Percentiles rank a stretch among this genome's conserved stretches.
Evolutionary conservation across 2,888 invertebrate genomes (phyloP).

Genomic region (Polymixis lichenea): DNA sequence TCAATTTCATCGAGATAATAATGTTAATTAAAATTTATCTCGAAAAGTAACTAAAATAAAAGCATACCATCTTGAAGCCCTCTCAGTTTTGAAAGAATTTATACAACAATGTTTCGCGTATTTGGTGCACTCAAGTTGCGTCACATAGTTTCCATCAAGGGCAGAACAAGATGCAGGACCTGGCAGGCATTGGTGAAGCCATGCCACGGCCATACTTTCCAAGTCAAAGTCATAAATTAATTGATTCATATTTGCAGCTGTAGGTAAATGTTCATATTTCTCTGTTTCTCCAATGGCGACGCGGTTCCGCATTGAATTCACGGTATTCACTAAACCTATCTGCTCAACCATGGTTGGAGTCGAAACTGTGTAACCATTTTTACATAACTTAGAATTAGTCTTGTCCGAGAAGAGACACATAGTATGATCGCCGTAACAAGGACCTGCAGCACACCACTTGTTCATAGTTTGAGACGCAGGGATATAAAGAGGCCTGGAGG

Average conservation of each 20-base stretch:
- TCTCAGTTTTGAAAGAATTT: conserved; percentile 60
- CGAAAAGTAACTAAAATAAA: neutral
- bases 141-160: conserved; percentile 78
- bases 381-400: conserved; percentile 77
- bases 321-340: conserved; percentile 78
- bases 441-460: conserved; percentile 83
- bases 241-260: conserved; percentile 85
- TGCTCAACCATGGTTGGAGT: conserved; percentile 76
- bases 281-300: conserved; percentile 78
- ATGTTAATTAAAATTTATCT: neutral
- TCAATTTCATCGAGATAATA: conserved; percentile 10
- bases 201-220: conserved; percentile 81
- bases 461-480: conserved; percentile 67
- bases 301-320: conserved; percentile 86
- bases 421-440: conserved; percentile 86
- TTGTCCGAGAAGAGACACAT: conserved; percentile 81
- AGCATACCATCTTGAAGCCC: conserved; percentile 75
- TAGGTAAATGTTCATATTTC: conserved; percentile 80
- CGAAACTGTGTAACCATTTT: conserved; percentile 72
- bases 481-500: conserved; percentile 38
- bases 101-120: conserved; percentile 79
- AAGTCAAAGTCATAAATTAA: conserved; percentile 84
- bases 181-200: conserved; percentile 85
- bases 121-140: conserved; percentile 85
- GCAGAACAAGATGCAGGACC: conserved; percentile 84